Base-by-base conservation (phyloP, 2,113 vertebrate genomes). In the Thunnus thynnus region DNA sequence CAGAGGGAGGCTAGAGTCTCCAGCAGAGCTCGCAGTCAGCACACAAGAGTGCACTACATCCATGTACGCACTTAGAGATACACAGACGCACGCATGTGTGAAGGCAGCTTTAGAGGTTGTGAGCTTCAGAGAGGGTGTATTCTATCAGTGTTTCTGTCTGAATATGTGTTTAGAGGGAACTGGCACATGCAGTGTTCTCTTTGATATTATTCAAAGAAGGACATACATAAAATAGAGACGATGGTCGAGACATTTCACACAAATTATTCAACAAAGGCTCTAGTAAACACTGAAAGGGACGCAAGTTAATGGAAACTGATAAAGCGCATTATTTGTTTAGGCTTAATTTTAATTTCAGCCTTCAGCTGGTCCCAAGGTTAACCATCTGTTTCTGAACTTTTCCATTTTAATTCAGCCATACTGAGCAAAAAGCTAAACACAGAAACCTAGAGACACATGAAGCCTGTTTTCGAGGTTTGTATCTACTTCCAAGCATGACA, bases 1-100 rank as follows among this genome's bases (percentile, higher is more conserved):
- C 72, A 65, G 72, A 87, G 86, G 86, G 89, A 92, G 91, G 86
- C 84, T 90, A 27, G 56, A 79, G 82, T 88, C 85, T 89, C 84
- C 82, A 84, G 83, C 80, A 76, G 87, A 78, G 90, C 72, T 84
- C 56, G 10, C 66, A 88, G 58, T 80, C 88, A 85, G 78, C 84
- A 69, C 69, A 84, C 55, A 63, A 5, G 60, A 84, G 82, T 12
- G 55, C 57, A 51, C 56, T 5, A 30, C 60, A 85, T 65, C 51
- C 47, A 54, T 63, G 74, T 48, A 57, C 16, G 25, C 48, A 66
- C 25, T 76, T 13, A 56, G 32, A 14, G 20, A 82, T 65, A 44
- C 27, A 66, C 78, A 75, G 36, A 82, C 22, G 8, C 7, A 51
- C 13, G 36, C 14, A 13, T 14, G 27, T n/a, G 16, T 54, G 8